Evolutionary conservation across 2,113 vertebrate species (phyloP).

Genomic region (Amblyornis subalaris): DNA sequence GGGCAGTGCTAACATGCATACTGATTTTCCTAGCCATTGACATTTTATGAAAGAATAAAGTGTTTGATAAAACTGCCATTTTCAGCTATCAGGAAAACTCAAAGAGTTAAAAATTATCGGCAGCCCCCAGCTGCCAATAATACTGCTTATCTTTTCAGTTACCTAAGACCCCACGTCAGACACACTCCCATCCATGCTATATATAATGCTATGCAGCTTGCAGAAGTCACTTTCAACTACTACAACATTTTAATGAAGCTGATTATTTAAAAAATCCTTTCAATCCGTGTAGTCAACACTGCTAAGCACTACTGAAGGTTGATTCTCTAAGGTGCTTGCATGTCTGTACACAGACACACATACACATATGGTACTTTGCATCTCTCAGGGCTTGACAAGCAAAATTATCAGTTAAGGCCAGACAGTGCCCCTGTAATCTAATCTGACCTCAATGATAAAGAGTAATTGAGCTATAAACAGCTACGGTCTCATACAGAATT

Average conservation of each 20-base stretch:
- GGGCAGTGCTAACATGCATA: neutral
- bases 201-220: neutral
- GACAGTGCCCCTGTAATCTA: neutral
- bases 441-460: slow-evolving; percentile 3
- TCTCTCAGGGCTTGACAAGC: neutral
- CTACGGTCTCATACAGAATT: neutral
- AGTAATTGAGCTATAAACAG: neutral
- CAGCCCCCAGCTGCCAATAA: neutral
- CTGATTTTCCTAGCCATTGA: neutral
- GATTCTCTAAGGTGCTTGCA: neutral
- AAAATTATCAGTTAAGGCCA: neutral
- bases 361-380: neutral
- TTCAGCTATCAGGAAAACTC: neutral
- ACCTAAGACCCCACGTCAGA: neutral
- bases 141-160: neutral
- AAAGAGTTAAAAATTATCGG: neutral
- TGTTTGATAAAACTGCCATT: neutral
- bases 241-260: neutral
- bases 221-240: neutral
- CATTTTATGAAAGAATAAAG: neutral
- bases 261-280: neutral
- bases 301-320: neutral
- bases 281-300: neutral
- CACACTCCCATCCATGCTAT: neutral
- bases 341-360: neutral